Evolutionary conservation across 2,888 invertebrate species (phyloP).

Genomic region (Mongoloraphidia duomilia): DNA sequence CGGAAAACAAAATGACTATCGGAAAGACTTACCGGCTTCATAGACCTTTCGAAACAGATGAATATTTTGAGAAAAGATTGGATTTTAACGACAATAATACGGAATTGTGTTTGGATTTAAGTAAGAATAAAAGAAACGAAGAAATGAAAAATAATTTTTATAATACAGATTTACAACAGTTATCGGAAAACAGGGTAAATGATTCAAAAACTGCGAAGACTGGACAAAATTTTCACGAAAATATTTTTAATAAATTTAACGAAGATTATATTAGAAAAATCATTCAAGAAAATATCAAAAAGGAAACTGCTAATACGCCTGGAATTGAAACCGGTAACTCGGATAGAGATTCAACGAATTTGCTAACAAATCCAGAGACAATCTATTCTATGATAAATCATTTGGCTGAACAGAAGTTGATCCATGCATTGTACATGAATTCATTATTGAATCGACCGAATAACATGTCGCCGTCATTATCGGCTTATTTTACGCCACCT

Average conservation of each 20-base stretch:
- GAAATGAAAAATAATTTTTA: neutral
- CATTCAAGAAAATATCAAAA: conserved; percentile 18
- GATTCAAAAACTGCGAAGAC: neutral
- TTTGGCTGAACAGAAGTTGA: conserved; percentile 30
- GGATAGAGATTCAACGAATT: neutral
- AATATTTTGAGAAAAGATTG: conserved; percentile 11
- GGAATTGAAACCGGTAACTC: conserved; percentile 5
- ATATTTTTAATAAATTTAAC: conserved; percentile 3
- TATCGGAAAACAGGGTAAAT: neutral
- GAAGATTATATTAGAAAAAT: conserved; percentile 12
- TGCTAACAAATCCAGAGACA: conserved; percentile 20
- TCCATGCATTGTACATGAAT: conserved; percentile 33
- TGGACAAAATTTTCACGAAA: neutral
- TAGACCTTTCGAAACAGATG: conserved; percentile 8
- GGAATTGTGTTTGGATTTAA: conserved; percentile 4
- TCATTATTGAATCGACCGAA: conserved; percentile 21
- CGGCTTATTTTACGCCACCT: too few species aligned
- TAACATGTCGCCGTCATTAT: conserved; percentile 6
- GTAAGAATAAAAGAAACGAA: neutral
- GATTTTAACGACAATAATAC: too few species aligned
- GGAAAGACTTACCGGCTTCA: conserved; percentile 10
- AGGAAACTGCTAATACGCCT: conserved; percentile 17
- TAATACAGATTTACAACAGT: too few species aligned
- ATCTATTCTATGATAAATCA: conserved; percentile 29
- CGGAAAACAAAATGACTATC: conserved; percentile 13